phyloP scores from a whole-genome alignment of 2,888 invertebrate genomes.

The Argynnis bischoffii region DNA sequence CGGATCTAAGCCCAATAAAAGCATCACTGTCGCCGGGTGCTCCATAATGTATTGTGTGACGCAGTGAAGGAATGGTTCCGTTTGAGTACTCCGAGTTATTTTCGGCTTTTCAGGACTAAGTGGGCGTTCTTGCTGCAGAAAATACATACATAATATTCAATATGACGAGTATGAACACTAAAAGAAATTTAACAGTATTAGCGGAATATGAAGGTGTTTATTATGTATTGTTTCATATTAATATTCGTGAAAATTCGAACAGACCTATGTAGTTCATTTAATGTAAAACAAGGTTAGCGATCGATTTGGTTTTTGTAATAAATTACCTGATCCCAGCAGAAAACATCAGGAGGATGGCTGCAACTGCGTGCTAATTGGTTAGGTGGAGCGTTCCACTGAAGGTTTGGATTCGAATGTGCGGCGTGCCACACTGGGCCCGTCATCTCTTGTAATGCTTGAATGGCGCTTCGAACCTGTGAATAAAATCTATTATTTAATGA shows the following conservation, averaged over 20 bases:
- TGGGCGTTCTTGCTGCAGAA: constrained; percentile 67
- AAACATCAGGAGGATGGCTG: constrained; percentile 93
- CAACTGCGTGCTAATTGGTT: constrained; percentile 88
- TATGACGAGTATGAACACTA: constrained; percentile 17
- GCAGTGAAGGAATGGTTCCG: constrained; percentile 83
- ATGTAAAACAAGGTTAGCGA: not conserved
- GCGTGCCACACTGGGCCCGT: constrained; percentile 87
- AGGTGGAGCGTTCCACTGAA: constrained; percentile 81
- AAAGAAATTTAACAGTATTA: constrained; percentile 26
- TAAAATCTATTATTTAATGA: constrained; percentile 1
- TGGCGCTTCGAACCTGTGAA: constrained; percentile 88
- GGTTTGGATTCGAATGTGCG: constrained; percentile 92
- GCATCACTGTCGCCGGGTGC: constrained; percentile 88
- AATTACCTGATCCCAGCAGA: constrained; percentile 86
- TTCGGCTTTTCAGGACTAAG: constrained; percentile 69
- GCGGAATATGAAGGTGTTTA: not conserved
- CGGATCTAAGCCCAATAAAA: constrained; percentile 88
- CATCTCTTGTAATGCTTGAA: constrained; percentile 92
- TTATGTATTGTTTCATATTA: not conserved
- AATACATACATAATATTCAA: constrained; percentile 26
- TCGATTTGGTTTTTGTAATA: not conserved
- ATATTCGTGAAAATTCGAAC: not conserved
- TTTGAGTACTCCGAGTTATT: constrained; percentile 81
- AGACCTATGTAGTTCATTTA: not conserved
- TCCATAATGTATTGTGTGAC: constrained; percentile 86